Evolutionary conservation across 2,113 vertebrate species (phyloP), one percentile per base, ranked within the genome.

Genomic region (Holacanthus passer): DNA sequence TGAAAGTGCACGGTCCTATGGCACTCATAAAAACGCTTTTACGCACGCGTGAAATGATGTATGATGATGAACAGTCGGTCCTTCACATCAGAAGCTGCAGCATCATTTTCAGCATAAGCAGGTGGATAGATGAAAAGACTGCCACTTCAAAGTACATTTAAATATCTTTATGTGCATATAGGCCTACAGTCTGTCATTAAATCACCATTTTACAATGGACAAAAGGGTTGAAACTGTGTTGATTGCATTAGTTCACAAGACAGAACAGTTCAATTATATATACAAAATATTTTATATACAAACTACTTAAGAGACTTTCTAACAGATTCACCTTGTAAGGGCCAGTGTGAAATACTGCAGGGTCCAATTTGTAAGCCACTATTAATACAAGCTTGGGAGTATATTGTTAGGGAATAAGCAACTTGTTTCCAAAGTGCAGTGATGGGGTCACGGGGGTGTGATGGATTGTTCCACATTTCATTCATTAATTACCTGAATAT

Each of bases 271-370:
- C 37, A 80, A 53, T 73, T 82, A 89, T 80, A 73, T 55, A 83
- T 82, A 90, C 83, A 91, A 90, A 91, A 87, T 86, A 55, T 77
- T 37, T 56, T 81, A 77, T 85, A 73, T 77, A 82, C 84, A 85
- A 82, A 67, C 56, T 41, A 75, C 52, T 41, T 45, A 32, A 52
- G 71, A 59, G 12, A 8, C 20, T 63, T 53, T 69, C 43, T 41
- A 73, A 37, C 12, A 37, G 16, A 37, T 71, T 62, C 17, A 35
- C 63, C n/a, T 79, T 64, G 47, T 48, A 27, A 29, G 32, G 12
- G 31, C 43, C 65, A 55, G n/a, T 48, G 63, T 56, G 17, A 48
- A 84, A 68, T 65, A 53, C 22, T 32, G 6, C 58, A 69, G 55
- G 32, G 69, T 79, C 52, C 62, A 31, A 66, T 81, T 74, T 65